phyloP scores from a whole-genome alignment of 2,797 vertebrate species.

The Gymnopithys bicolor region DNA sequence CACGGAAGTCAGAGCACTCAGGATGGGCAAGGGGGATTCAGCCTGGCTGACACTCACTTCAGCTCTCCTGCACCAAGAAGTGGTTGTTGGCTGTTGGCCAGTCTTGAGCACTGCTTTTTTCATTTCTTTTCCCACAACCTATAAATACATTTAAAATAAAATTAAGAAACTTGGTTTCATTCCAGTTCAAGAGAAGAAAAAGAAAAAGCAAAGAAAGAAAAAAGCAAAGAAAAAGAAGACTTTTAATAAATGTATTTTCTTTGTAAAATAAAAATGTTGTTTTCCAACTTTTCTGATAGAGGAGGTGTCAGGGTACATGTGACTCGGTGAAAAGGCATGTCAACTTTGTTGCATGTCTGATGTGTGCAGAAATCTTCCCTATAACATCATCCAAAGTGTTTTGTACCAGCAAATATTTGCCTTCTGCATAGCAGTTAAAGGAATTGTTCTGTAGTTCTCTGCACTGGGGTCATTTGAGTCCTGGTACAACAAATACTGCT shows the following conservation, averaged over 20 bases:
- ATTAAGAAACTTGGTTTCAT: background rate
- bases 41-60: background rate
- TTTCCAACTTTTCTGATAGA: background rate
- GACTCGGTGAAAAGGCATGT: background rate
- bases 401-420: constrained; percentile 44
- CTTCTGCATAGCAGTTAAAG: constrained; percentile 11
- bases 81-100: background rate
- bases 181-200: background rate
- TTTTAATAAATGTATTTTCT: background rate
- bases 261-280: background rate
- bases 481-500: constrained; percentile 33
- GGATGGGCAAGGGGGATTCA: background rate
- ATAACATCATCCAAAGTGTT: background rate
- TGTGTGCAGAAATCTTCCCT: background rate
- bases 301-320: background rate
- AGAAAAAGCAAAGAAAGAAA: background rate
- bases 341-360: background rate
- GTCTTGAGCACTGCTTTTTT: background rate
- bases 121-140: constrained; percentile 11
- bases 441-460: background rate
- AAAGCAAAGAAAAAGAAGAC: background rate
- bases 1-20: background rate
- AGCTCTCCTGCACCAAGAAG: constrained; percentile 10
- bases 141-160: constrained; percentile 45
- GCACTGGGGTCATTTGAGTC: background rate